Evolutionary conservation across 2,888 invertebrate species (phyloP), one percentile per base, ranked within the genome.

Genomic region (Philopedon plagiatum): DNA sequence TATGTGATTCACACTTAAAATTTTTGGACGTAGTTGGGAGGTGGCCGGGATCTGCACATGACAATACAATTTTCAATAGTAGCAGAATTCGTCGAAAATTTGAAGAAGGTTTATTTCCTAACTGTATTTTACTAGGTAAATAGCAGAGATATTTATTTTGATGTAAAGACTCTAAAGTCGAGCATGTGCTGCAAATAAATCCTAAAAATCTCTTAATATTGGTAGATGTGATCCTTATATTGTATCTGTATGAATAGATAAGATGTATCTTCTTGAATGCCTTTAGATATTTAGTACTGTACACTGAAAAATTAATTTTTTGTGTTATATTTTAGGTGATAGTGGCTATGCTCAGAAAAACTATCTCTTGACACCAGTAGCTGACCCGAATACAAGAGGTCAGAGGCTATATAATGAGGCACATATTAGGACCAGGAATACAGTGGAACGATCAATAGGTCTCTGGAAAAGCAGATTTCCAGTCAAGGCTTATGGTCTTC

Each of bases 1-100:
- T 41, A n/a, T 37, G 58, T 54, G 58, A 58, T 66, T 51, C 66
- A 29, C 37, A 58, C 46, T 46, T 58, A 46, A 21, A 66, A 58
- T 58, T 66, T 46, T 34, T 66, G 8, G 58, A 58, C 44, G 57
- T 66, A 11, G 26, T 26, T 5, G 26, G 4, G 7, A 26, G 26
- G 26, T 26, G 26, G 26, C 26, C 26, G 7, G 26, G 58, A 57
- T 29, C 26, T 15, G 9, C 41, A 41, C 15, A 3, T 9, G 41
- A 41, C 15, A 15, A n/a, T n/a, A 41, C 41, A 4, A 41, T 41
- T 41, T 41, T 41, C 9, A 41, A 41, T 9, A 41, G 15, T 15
- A 41, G 41, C 9, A 3, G 41, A 5, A 13, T 41, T 5, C 3
- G 15, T 5, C 3, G 13, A 5, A 41, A 15, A 41, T 41, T 41